Conservation (phyloP, 2,113 vertebrate species). For the Pelecanoides urinatrix region DNA sequence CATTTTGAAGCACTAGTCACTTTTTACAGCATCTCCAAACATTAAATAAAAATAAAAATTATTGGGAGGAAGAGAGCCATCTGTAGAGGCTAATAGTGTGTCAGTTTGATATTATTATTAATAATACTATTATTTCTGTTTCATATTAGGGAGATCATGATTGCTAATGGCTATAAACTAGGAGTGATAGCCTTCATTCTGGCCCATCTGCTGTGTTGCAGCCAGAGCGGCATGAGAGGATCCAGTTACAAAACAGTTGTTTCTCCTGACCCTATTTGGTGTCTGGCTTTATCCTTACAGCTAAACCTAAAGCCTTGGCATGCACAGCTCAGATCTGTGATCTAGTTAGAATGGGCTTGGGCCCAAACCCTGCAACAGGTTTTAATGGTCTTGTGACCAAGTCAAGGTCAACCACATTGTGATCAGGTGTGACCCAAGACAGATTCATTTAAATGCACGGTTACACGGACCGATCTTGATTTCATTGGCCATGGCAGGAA, state of each 20-base stretch:
- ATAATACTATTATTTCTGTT: slow-evolving; percentile 69
- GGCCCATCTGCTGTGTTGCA: slow-evolving; percentile 55
- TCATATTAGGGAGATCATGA: slow-evolving; percentile 48
- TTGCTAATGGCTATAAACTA: slow-evolving; percentile 58
- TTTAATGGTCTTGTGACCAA: not conserved
- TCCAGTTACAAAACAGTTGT: slow-evolving; percentile 36
- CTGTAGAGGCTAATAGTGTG: slow-evolving; percentile 58
- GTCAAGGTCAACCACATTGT: not conserved
- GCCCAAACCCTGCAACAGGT: not conserved
- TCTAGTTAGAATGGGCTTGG: not conserved
- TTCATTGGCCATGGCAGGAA: not conserved
- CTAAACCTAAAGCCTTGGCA: not conserved
- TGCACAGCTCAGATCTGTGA: not conserved
- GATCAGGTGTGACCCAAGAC: not conserved
- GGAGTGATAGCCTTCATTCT: slow-evolving; percentile 61
- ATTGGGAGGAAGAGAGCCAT: slow-evolving; percentile 66
- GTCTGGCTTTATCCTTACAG: not conserved
- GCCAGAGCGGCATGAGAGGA: not conserved
- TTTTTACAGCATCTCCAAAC: slow-evolving; percentile 78
- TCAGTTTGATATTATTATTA: slow-evolving; percentile 66
- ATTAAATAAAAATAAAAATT: slow-evolving; percentile 82
- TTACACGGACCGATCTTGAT: rapidly evolving
- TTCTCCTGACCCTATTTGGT: slow-evolving; percentile 15
- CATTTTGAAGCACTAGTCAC: slow-evolving; percentile 76
- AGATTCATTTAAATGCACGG: rapidly evolving